A percentile compares a stretch with the other conserved stretches of the same genome.
phyloP scores from a whole-genome alignment of 2,113 vertebrate species.

The Tapirus terrestris region DNA sequence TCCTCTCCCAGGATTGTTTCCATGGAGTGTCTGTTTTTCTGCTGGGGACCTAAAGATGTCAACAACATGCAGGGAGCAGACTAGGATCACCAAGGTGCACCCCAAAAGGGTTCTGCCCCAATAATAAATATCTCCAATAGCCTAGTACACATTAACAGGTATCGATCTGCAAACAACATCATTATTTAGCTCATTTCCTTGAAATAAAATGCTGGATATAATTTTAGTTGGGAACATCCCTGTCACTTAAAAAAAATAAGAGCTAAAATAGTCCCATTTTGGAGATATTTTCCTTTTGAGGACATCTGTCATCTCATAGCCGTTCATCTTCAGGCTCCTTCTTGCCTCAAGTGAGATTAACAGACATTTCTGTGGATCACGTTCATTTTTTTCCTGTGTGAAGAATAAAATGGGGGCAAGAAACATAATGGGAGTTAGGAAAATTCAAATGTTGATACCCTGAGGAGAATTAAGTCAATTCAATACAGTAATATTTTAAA shows the following conservation, averaged over 20 bases:
- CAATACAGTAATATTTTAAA: conserved; percentile 83
- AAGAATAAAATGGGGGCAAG: conserved; percentile 64
- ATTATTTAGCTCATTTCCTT: not conserved
- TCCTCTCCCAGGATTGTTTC: not conserved
- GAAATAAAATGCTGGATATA: conserved; percentile 15
- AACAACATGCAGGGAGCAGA: not conserved
- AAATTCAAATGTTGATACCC: conserved; percentile 84
- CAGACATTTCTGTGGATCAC: not conserved
- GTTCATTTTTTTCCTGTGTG: not conserved
- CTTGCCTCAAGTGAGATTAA: conserved; percentile 5
- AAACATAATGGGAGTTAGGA: conserved; percentile 74
- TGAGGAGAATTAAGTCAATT: conserved; percentile 82
- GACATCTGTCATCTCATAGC: not conserved
- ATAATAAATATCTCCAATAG: not conserved
- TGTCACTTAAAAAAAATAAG: not conserved
- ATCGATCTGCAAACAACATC: not conserved
- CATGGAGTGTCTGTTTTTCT: not conserved
- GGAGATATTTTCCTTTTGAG: not conserved
- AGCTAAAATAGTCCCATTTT: not conserved
- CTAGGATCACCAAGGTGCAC: not conserved
- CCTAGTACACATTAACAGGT: not conserved
- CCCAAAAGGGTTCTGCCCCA: not conserved
- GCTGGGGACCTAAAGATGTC: not conserved
- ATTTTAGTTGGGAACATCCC: not conserved
- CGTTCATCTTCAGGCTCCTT: not conserved